Conservation (phyloP, 2,888 invertebrate genomes). For the Augochlorella aurata region DNA sequence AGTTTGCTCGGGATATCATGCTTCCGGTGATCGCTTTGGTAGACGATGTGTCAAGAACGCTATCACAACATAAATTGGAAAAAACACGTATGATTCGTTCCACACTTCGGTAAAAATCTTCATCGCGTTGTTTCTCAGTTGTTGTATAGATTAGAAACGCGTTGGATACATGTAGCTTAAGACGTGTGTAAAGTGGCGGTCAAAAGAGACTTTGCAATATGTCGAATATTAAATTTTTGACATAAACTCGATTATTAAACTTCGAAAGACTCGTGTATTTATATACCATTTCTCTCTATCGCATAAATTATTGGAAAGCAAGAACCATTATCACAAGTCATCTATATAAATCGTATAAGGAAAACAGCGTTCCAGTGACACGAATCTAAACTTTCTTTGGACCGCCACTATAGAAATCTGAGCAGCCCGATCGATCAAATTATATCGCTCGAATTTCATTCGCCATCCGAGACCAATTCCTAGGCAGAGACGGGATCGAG, state of each 20-base stretch:
- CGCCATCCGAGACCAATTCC: background rate
- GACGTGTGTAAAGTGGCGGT: background rate
- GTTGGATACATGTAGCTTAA: background rate
- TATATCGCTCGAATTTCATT: slow-evolving; percentile 2
- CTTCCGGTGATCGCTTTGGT: background rate
- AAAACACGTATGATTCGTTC: background rate
- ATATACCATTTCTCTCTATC: background rate
- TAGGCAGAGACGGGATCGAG: background rate
- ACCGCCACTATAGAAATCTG: background rate
- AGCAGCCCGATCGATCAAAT: background rate
- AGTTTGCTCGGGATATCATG: background rate
- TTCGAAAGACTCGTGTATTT: background rate
- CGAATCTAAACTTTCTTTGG: background rate
- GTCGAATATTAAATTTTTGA: no score
- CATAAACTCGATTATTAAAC: background rate
- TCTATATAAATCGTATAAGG: no score
- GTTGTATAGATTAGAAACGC: slow-evolving; percentile 1
- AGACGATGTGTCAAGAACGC: background rate
- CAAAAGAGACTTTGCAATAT: background rate
- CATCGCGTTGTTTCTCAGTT: background rate
- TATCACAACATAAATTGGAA: background rate
- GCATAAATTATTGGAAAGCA: background rate
- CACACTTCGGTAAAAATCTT: background rate
- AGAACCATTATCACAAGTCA: no score
- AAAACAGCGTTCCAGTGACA: no score